Base-by-base conservation (phyloP, 2,888 invertebrate genomes). In the Caenorhabditis panamensis region DNA sequence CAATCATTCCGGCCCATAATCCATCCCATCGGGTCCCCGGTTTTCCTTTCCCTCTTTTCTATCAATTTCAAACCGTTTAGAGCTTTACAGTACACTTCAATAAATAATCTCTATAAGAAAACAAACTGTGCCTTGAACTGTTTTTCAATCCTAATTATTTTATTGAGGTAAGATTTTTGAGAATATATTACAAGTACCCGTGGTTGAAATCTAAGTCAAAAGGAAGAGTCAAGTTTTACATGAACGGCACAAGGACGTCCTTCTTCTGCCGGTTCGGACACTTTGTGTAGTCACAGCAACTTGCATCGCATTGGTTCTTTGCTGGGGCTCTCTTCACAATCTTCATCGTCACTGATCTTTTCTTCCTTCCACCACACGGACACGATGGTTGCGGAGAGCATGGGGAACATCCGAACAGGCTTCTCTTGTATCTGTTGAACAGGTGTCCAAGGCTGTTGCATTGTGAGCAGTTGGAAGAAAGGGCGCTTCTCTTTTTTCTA, bases 221-320 rank as follows among this genome's bases (percentile, higher is more conserved):
- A 2, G 13, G n/a, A n/a, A n/a, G n/a, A n/a, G n/a, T n/a, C n/a
- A n/a, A n/a, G n/a, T n/a, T 61, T 47, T 51, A 73, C 64, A 66
- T 73, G 37, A 73, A 73, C 41, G 73, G 64, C 36, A 73, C 73
- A 24, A 73, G 66, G 5, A 56, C 49, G n/a, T 73, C 59, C 28
- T 73, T 73, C 20, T 73, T 73, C 58, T 73, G 73, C 20, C 73
- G 73, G 3, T 73, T 59, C 18, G 16, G 66, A 18, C 73, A 73
- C 51, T 49, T 63, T 6, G 79, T 68, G 59, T 59, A 79, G 47
- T 79, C 79, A 44, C 79, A 79, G 26, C 79, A 79, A 2, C 69
- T 36, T 0, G 68, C 51, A n/a, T 79, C 79, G 36, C 79, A 79
- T 16, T 73, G 64, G 28, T 64, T 53, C 18, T 11, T 16, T n/a